Evolutionary conservation across 1,140 invertebrate genomes (phyloP).

Genomic region (Drosophila ohnishii): DNA sequence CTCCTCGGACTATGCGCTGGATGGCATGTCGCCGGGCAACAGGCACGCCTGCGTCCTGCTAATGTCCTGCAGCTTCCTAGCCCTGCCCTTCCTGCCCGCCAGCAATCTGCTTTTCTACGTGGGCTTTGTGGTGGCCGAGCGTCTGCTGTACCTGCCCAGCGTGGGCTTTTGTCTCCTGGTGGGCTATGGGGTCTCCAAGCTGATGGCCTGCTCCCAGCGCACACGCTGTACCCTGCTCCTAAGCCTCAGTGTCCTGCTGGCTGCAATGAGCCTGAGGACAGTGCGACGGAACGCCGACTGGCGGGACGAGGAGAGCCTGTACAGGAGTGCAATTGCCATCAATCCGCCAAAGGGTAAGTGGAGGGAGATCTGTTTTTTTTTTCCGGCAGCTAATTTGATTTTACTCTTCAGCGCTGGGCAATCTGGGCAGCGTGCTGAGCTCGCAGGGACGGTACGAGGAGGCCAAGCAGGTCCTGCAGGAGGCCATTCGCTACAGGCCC

Average conservation of each 20-base stretch:
- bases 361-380: background rate
- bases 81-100: conserved; percentile 96
- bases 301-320: conserved; percentile 96
- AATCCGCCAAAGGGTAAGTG: conserved; percentile 98
- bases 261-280: conserved; percentile 91
- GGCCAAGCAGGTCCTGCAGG: conserved; percentile 93
- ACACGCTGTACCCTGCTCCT: conserved; percentile 83
- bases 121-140: conserved; percentile 97
- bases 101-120: conserved; percentile 97
- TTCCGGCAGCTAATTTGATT: conserved; percentile 9
- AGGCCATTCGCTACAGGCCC: conserved; percentile 92
- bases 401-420: conserved; percentile 91
- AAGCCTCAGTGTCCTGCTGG: conserved; percentile 85
- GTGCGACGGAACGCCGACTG: conserved; percentile 94
- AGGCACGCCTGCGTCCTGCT: conserved; percentile 70
- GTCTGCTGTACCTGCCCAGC: conserved; percentile 97
- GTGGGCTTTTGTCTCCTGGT: conserved; percentile 96
- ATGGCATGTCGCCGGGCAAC: conserved; percentile 36
- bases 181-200: conserved; percentile 88
- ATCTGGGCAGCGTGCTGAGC: conserved; percentile 95
- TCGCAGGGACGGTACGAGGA: conserved; percentile 91
- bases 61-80: conserved; percentile 90
- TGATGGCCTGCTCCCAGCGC: conserved; percentile 70
- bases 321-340: conserved; percentile 93
- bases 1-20: conserved; percentile 47